A percentile compares a stretch with the other conserved stretches of the same genome.
Evolutionary conservation across 2,888 invertebrate genomes (phyloP).

Genomic region (Drosophila hamatofila): DNA sequence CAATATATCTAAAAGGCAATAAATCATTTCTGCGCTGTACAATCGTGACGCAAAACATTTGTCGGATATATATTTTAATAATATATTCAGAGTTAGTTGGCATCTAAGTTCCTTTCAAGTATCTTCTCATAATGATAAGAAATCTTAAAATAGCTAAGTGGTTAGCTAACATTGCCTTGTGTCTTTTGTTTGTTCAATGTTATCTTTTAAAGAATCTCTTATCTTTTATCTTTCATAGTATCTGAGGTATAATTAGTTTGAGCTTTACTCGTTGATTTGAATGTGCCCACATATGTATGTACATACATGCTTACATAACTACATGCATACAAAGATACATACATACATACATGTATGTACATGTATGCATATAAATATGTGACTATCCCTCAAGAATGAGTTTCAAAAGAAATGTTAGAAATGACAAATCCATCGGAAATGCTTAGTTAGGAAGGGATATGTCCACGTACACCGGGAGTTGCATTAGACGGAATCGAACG

Average conservation of each 20-base stretch:
- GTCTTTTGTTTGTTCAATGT: neutral
- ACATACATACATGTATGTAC: too few species aligned
- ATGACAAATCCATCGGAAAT: conserved; percentile 37
- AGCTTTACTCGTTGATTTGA: neutral
- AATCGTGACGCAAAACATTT: conserved; percentile 30
- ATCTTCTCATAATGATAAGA: conserved; percentile 17
- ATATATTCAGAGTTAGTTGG: conserved; percentile 2
- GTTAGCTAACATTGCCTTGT: neutral
- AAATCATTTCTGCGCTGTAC: conserved; percentile 31
- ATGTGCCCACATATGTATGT: neutral
- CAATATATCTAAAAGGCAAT: conserved; percentile 36
- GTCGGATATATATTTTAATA: neutral
- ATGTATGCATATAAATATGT: neutral
- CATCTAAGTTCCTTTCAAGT: neutral
- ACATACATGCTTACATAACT: neutral
- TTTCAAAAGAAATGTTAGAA: neutral
- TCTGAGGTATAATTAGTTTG: neutral
- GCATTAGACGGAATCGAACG: conserved; percentile 33
- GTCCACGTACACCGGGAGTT: conserved; percentile 19
- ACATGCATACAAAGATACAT: accelerated
- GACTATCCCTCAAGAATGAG: neutral
- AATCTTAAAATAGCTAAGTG: conserved; percentile 11
- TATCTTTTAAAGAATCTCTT: conserved; percentile 6
- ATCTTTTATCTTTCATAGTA: conserved; percentile 8
- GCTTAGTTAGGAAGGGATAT: conserved; percentile 30